phyloP scores from a whole-genome alignment of 1,140 invertebrate species.

The Drosophila busckii region DNA sequence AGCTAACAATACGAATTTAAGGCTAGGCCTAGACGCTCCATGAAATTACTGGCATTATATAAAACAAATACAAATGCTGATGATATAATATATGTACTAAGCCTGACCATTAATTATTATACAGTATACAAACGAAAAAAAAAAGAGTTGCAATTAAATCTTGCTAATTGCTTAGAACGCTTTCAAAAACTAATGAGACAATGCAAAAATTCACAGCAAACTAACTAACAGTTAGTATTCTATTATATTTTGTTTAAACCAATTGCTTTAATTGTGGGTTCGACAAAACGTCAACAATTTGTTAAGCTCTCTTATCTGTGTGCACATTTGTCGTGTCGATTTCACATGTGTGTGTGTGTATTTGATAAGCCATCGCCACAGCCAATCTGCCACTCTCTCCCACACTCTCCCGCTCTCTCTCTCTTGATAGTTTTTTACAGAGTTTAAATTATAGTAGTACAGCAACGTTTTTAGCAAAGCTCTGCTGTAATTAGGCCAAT shows the following conservation, averaged over 20 bases:
- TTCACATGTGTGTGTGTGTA: constrained; percentile 4
- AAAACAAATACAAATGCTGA: not conserved
- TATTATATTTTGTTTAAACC: constrained; percentile 8
- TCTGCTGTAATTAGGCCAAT: constrained; percentile 36
- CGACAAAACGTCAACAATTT: constrained; percentile 35
- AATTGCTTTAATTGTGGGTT: constrained; percentile 27
- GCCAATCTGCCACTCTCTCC: constrained; percentile 4
- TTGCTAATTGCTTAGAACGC: constrained; percentile 19
- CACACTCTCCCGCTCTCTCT: not conserved
- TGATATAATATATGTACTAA: not conserved
- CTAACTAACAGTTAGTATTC: no score
- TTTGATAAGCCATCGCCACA: constrained; percentile 36
- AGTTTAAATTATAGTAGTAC: constrained; percentile 27
- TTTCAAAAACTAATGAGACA: constrained; percentile 13
- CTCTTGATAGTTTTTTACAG: not conserved
- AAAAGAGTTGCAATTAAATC: constrained; percentile 15
- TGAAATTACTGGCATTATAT: constrained; percentile 4
- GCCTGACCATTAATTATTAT: constrained; percentile 19
- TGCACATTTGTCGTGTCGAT: constrained; percentile 37
- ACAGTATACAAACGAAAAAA: no score
- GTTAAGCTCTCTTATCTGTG: constrained; percentile 24
- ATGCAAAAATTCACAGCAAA: constrained; percentile 1
- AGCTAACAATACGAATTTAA: constrained; percentile 3
- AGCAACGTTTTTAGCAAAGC: constrained; percentile 2
- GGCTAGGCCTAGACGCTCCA: constrained; percentile 3